Conservation (phyloP, 2,888 invertebrate genomes). For the Aphidius colemani region DNA sequence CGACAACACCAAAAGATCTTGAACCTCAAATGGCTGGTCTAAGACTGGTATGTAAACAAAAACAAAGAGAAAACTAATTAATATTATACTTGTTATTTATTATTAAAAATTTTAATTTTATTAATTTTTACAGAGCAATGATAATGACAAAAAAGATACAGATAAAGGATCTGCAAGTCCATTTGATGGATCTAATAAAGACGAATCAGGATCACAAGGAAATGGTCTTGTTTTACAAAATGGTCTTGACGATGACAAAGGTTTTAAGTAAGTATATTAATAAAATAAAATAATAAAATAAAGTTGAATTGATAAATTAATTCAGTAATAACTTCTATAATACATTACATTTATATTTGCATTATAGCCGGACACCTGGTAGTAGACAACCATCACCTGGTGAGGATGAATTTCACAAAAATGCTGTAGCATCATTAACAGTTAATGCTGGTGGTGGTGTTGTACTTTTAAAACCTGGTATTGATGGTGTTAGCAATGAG, state of each 20-base stretch:
- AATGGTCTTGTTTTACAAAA: constrained; percentile 67
- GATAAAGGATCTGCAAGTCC: constrained; percentile 65
- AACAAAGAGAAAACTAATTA: background rate
- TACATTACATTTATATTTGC: constrained; percentile 4
- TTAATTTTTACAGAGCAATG: constrained; percentile 46
- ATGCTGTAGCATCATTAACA: constrained; percentile 57
- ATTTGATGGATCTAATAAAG: constrained; percentile 63
- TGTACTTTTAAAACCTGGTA: constrained; percentile 63
- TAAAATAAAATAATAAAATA: no score
- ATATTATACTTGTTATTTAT: background rate
- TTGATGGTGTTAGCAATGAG: constrained; percentile 57
- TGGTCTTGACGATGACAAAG: constrained; percentile 85
- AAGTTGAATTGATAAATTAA: background rate
- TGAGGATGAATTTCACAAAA: constrained; percentile 76
- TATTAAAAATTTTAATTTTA: background rate
- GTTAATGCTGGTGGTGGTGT: constrained; percentile 60
- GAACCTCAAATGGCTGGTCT: constrained; percentile 56
- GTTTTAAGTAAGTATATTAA: constrained; percentile 77
- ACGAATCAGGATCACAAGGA: constrained; percentile 63
- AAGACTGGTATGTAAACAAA: constrained; percentile 53
- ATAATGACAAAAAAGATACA: constrained; percentile 61
- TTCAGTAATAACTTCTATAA: no score
- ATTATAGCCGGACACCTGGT: constrained; percentile 81
- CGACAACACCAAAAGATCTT: constrained; percentile 66
- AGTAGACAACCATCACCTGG: constrained; percentile 92